Evolutionary conservation across 2,888 invertebrate genomes (phyloP).

Genomic region (Ochropleura leucogaster): DNA sequence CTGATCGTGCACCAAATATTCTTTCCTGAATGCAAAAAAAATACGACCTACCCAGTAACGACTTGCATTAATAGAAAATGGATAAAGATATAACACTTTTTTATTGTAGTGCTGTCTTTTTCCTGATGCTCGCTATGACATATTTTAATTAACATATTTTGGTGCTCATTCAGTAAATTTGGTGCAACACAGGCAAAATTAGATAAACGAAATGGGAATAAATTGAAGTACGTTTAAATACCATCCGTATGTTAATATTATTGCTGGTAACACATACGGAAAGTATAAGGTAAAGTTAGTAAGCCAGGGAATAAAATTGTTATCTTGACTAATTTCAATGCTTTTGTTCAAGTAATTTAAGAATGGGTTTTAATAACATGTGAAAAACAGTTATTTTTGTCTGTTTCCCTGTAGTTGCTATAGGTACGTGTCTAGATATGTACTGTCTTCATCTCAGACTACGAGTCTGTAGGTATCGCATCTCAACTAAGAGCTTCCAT

Average conservation of each 20-base stretch:
- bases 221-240: too few species aligned
- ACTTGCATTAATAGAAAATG: too few species aligned
- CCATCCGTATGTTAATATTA: neutral
- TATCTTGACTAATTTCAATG: neutral
- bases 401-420: neutral
- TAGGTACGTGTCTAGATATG: neutral
- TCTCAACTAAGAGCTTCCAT: slow-evolving; percentile 20
- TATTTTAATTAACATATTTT: too few species aligned
- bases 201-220: too few species aligned
- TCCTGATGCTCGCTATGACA: too few species aligned
- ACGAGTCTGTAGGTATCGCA: neutral
- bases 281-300: neutral
- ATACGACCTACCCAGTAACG: too few species aligned
- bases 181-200: too few species aligned
- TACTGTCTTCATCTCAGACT: neutral
- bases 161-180: too few species aligned
- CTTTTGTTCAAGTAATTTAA: neutral
- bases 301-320: neutral
- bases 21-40: too few species aligned
- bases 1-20: too few species aligned
- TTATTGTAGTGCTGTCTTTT: too few species aligned
- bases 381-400: neutral
- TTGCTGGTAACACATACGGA: neutral
- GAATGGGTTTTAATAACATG: neutral
- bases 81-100: too few species aligned